Conservation (phyloP, 92 coral and sea anemone species). For the Heliopora coerulea region DNA sequence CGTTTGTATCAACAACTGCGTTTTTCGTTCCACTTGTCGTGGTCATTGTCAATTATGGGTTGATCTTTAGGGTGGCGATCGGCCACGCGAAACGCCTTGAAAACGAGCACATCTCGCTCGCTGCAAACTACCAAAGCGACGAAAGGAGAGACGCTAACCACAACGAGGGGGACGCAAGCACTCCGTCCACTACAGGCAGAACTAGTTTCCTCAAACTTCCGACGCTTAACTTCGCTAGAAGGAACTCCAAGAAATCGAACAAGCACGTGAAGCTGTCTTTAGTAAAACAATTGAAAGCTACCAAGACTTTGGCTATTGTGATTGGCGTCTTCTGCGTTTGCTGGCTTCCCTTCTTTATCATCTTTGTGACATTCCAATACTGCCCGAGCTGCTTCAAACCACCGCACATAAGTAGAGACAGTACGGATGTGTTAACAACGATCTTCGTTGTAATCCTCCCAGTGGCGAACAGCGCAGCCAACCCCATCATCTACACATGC, state of each 20-base stretch:
- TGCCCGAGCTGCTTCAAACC: conserved; percentile 58
- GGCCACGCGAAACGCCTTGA: conserved; percentile 80
- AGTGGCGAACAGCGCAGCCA: conserved; percentile 90
- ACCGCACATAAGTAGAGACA: conserved; percentile 26
- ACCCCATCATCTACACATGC: conserved; percentile 91
- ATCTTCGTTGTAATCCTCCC: conserved; percentile 78
- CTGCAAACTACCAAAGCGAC: conserved; percentile 67
- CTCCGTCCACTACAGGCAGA: conserved; percentile 15
- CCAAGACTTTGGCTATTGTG: conserved; percentile 90
- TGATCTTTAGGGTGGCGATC: conserved; percentile 84
- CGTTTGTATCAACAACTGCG: conserved; percentile 70
- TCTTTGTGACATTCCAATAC: conserved; percentile 78
- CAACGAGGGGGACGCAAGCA: conserved; percentile 4
- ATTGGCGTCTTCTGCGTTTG: conserved; percentile 85
- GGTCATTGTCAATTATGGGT: conserved; percentile 71
- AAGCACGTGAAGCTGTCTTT: conserved; percentile 11
- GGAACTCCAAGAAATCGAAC: conserved; percentile 1
- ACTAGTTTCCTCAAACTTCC: conserved; percentile 20
- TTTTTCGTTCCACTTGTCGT: conserved; percentile 87
- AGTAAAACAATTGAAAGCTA: conserved; percentile 88
- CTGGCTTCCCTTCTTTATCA: conserved; percentile 95
- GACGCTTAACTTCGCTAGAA: not conserved
- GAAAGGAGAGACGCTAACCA: conserved; percentile 60
- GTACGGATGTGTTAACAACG: conserved; percentile 42
- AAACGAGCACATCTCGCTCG: conserved; percentile 72